Base-by-base conservation (phyloP, 2,888 invertebrate species). In the Drosophila mercatorum region DNA sequence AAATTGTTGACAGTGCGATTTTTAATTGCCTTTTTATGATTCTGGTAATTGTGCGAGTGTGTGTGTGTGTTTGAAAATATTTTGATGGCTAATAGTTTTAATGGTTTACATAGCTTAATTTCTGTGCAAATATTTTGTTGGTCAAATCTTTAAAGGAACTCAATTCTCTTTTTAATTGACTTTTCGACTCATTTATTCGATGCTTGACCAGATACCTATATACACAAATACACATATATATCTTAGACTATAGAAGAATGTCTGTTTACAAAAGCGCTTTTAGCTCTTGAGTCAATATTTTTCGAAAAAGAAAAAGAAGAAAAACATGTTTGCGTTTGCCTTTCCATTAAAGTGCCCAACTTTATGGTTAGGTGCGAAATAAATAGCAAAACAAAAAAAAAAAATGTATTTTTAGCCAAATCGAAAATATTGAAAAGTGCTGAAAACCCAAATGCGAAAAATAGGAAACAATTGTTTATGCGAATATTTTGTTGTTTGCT, bases 301-400 rank as follows among this genome's bases (percentile, higher is more conserved):
- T 60, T 53, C 34, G 5, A 34, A 12, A 14, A 26, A 7, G 3
- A 12, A 66, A 44, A 51, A 31, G 17, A 17, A 17, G 17, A 17
- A 28, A 36, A 43, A 55, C 55, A 67, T 60, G 28, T 46, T 11
- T 51, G 34, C 56, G 44, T 65, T 69, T 76, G 69, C 62, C 59
- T 64, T 68, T 52, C 83, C 83, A 86, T 83, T 83, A 81, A 83
- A 69, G 46, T 75, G 66, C 31, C 55, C 68, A 62, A 87, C 60
- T 89, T 89, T 81, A 89, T 84, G 87, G 80, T 22, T 83, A 80
- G 84, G 89, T 85, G 84, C 68, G 89, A 85, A 74, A 75, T 72
- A 79, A 83, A 89, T 87, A 68, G 59, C 80, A 71, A 69, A 58
- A 17, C 17, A 64, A 59, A 28, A 17, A 41, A 5, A 64, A 59